Conservation (phyloP, 1,140 invertebrate species). For the Diachasma alloeum region DNA sequence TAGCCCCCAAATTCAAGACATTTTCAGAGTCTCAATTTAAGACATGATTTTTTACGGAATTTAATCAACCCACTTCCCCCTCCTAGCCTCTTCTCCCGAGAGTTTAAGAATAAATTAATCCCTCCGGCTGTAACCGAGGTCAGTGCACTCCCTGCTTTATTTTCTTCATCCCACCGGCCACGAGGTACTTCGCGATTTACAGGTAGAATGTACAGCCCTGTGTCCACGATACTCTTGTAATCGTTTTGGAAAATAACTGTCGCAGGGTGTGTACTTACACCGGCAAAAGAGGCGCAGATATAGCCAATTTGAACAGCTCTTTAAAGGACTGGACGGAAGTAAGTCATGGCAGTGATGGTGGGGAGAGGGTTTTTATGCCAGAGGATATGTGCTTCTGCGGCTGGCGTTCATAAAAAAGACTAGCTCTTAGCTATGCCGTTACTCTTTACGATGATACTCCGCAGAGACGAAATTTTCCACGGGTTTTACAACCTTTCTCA, state of each 20-base stretch:
- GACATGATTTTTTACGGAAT: background rate
- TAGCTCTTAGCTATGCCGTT: background rate
- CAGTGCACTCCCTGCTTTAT: background rate
- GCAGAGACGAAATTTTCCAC: background rate
- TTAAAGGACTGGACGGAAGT: conserved; percentile 3
- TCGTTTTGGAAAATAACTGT: conserved; percentile 23
- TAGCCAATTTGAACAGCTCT: background rate
- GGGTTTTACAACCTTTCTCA: background rate
- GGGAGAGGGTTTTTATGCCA: background rate
- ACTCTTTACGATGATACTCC: background rate
- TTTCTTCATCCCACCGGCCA: background rate
- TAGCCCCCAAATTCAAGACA: too few relatives aligned
- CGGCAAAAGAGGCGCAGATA: background rate
- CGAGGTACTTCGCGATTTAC: conserved; percentile 2
- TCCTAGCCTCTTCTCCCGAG: background rate
- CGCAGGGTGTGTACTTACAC: background rate
- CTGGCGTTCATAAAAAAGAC: background rate
- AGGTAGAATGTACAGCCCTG: background rate
- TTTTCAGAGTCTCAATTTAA: too few relatives aligned
- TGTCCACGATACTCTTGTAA: conserved; percentile 26
- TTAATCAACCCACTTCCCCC: background rate
- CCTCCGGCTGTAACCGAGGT: background rate
- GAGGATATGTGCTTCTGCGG: background rate
- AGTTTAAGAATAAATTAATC: conserved; percentile 17
- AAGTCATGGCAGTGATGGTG: background rate